Base-by-base conservation (phyloP, 2,888 invertebrate genomes). In the Pseudeuparius sepicola region DNA sequence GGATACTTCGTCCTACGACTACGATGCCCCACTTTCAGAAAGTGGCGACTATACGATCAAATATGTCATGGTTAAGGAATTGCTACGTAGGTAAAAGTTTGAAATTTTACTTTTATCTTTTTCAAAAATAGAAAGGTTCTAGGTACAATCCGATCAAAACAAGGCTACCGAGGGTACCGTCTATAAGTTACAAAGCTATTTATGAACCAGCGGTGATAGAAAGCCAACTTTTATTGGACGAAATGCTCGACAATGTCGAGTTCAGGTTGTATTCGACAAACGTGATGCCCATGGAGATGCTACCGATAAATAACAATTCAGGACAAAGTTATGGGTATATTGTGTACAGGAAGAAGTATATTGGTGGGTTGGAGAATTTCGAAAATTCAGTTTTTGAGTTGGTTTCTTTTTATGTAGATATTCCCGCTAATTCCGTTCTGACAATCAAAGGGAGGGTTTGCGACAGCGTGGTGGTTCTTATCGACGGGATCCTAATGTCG, bases 41-140 rank as follows among this genome's bases (percentile, higher is more conserved):
- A 24, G 29, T 15, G 42, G 45, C 28, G 90, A 92, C 58, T 90
- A 89, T 53, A 87, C 88, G 0, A 64, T 69, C 0, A 92, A 92
- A 62, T 61, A 71, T 38, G 44, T 52, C 45, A 37, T 48, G 36
- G 71, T 88, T 34, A 71, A 78, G 44, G 64, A 77, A 5, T 63
- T 74, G n/a, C n/a, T n/a, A n/a, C n/a, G n/a, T n/a, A n/a, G n/a
- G n/a, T n/a, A n/a, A n/a, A n/a, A n/a, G n/a, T n/a, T n/a, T n/a
- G n/a, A n/a, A n/a, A n/a, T n/a, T n/a, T n/a, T n/a, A n/a, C n/a
- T n/a, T n/a, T n/a, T n/a, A n/a, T n/a, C n/a, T n/a, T n/a, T n/a
- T n/a, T n/a, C n/a, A n/a, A n/a, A n/a, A n/a, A n/a, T n/a, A n/a
- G n/a, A n/a, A n/a, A 14, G 20, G 59, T 4, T 35, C 36, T 3